Evolutionary conservation across 1,140 invertebrate genomes (phyloP), one percentile per base, ranked within the genome.

Genomic region (Limonius californicus): DNA sequence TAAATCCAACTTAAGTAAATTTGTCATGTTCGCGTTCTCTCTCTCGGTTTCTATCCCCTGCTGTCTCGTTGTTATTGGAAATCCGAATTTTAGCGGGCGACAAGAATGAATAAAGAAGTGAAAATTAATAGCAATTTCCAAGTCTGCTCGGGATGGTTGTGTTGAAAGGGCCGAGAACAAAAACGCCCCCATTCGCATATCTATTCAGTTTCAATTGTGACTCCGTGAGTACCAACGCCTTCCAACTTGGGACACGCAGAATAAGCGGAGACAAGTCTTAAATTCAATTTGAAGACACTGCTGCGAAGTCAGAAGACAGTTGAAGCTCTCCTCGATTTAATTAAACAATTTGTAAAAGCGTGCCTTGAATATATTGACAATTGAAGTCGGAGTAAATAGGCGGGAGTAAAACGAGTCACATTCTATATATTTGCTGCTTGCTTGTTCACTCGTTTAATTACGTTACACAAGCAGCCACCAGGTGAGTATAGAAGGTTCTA

Each of bases 331-430:
- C 61, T 59, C 69, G 65, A 72, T 73, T 72, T 70, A 73, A 73
- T 73, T 73, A 73, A 73, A 71, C 71, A 73, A 72, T 73, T 73
- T 70, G 70, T 67, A 69, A 71, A 71, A 71, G 71, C 70, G 71
- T 73, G 70, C 65, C 62, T 68, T 23, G 68, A 70, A 71, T 71
- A 70, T 69, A 70, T 73, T 62, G 70, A 70, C 68, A 66, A 70
- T 39, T 39, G 35, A 39, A 39, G 35, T 39, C 35, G 35, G 35
- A 39, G 35, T 39, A 39, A 39, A 39, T 39, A 12, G n/a, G 11
- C 35, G 11, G 1, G 35, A 39, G 8, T 39, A 39, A 39, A 39
- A 39, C 35, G 35, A 39, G 3, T 39, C n/a, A 39, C 35, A 39
- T 39, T 39, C 35, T 39, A 39, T 32, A 32, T 32, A 32, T 63